Base-by-base conservation (phyloP, 2,888 invertebrate species). In the Rotaria magnacalcarata region DNA sequence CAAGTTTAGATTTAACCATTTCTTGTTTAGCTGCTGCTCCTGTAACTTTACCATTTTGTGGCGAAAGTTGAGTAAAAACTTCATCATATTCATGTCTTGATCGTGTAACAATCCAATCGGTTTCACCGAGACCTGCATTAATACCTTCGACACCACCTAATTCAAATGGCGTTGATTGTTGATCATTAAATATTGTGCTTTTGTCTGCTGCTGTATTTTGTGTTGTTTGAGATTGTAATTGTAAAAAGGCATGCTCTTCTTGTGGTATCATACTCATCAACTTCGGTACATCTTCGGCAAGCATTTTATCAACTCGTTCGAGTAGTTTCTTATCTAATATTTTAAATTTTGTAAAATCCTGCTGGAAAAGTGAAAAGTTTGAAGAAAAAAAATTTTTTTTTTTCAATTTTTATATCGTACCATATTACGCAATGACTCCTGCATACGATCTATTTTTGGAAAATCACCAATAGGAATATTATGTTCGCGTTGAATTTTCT, bases 391-490 rank as follows among this genome's bases (percentile, higher is more conserved):
- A n/a, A n/a, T n/a, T n/a, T 14, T 21, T 47, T 0, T 10, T 21
- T 10, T 7, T 5, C 41, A 11, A 43, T 5, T 21, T 4, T 21
- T 21, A 21, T 54, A 54, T 21, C 80, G 8, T 16, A 85, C 67
- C 58, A 86, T 60, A 41, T 86, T 85, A 34, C 85, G 74, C 24
- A 91, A 89, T 85, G 89, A 89, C 85, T 91, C 90, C 90, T 97
- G 96, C 97, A 99, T 97, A 91, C 96, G 95, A 90, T 95, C 95
- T n/a, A 97, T 93, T 89, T 97, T 96, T 0, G 99, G 99, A 92
- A 99, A 99, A 92, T 99, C 99, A 8, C 99, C 99, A 0, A 95
- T 95, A 0, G 97, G 97, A 89, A 99, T 97, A 90, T 95, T 94
- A 91, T 97, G 95, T 90, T 97, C 97, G 84, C 94, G 93, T 91